These are phyloP conservation scores for Poecilia picta DNA, from an alignment of 2,797 vertebrate species.

Conservation along the genomic window DNA sequence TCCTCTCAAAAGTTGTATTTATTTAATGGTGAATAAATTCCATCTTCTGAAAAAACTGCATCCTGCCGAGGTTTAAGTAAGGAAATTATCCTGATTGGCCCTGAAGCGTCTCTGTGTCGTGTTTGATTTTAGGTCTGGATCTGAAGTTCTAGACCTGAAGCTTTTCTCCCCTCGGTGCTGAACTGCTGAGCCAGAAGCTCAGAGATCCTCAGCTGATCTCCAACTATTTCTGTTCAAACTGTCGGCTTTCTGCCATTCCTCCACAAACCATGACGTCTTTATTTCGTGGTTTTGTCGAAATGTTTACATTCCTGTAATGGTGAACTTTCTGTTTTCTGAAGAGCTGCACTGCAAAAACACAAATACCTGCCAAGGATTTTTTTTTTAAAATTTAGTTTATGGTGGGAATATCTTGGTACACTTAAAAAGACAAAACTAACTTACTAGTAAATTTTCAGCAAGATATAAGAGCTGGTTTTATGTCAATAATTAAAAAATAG, in stretches of 20 bases:
- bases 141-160: neutral
- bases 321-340: neutral
- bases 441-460: no score
- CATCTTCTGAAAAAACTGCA: neutral
- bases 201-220: no score
- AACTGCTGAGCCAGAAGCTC: neutral
- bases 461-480: no score
- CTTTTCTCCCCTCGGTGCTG: neutral
- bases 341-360: no score
- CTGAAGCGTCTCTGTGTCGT: neutral
- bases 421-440: no score
- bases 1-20: neutral
- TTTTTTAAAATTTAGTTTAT: no score
- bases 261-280: neutral
- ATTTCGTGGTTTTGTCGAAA: neutral
- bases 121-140: neutral
- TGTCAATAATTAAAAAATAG: no score
- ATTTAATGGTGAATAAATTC: neutral
- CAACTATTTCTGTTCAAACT: neutral
- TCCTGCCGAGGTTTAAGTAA: neutral
- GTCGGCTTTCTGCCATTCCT: neutral
- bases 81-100: neutral
- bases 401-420: no score
- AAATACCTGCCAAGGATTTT: no score
- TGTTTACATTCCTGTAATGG: neutral